Conservation (phyloP, 2,797 vertebrate genomes). For the Pygocentrus nattereri region DNA sequence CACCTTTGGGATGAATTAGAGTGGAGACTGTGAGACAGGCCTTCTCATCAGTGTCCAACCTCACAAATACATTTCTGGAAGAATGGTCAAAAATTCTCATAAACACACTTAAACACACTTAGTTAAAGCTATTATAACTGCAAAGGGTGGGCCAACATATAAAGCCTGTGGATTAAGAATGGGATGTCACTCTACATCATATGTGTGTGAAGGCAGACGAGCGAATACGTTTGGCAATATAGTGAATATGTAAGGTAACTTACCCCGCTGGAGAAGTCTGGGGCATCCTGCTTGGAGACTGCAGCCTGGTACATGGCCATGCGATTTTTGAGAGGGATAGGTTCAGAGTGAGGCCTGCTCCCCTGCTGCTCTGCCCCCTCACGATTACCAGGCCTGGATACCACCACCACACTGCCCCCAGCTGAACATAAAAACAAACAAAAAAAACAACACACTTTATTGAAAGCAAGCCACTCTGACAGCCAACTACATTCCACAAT, state of each 20-base stretch:
- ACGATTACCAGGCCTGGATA: conserved; percentile 73
- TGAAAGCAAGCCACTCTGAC: not conserved
- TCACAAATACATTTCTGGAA: too few relatives aligned
- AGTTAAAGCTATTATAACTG: too few relatives aligned
- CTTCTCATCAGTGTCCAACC: too few relatives aligned
- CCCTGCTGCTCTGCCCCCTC: conserved; percentile 72
- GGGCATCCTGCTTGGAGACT: conserved; percentile 79
- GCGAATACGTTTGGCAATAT: too few relatives aligned
- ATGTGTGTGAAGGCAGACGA: too few relatives aligned
- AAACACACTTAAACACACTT: too few relatives aligned
- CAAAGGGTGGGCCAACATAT: too few relatives aligned
- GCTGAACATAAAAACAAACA: conserved; percentile 66
- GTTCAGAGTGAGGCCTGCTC: conserved; percentile 75
- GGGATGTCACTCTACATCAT: too few relatives aligned
- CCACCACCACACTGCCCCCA: conserved; percentile 75
- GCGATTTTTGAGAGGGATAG: conserved; percentile 82
- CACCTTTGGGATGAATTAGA: too few relatives aligned
- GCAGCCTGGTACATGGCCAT: conserved; percentile 91
- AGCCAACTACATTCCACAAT: not conserved
- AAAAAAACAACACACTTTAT: not conserved
- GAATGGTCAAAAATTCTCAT: too few relatives aligned
- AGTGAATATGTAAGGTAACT: not conserved
- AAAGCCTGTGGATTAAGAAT: too few relatives aligned
- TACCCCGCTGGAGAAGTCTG: conserved; percentile 80
- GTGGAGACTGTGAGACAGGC: too few relatives aligned